A percentile compares a stretch with the other conserved stretches of the same genome.
Evolutionary conservation across 2,888 invertebrate species (phyloP).

Genomic region (Eupithecia dodoneata): DNA sequence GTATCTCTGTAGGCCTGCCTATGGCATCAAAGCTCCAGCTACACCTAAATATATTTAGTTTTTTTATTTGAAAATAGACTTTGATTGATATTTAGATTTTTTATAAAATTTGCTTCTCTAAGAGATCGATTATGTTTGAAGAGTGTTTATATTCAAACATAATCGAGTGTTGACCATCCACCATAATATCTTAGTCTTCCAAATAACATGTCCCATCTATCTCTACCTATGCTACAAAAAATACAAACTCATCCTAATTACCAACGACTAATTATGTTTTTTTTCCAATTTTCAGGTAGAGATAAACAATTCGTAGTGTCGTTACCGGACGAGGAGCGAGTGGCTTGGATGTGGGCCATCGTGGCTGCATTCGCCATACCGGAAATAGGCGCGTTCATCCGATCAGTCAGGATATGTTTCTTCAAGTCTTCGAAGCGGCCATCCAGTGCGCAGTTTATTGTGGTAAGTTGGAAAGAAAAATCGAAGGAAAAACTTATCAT

Average conservation of each 20-base stretch:
- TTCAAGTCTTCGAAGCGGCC: conserved; percentile 95
- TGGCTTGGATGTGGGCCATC: conserved; percentile 97
- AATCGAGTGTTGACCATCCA: not conserved
- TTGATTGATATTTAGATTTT: not conserved
- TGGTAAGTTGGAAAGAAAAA: conserved; percentile 56
- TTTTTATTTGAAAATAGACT: not conserved
- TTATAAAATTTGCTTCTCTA: not conserved
- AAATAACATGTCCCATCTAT: no score
- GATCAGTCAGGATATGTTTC: conserved; percentile 93
- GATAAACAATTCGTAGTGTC: conserved; percentile 93
- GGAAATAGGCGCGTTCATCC: conserved; percentile 93
- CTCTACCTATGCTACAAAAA: no score
- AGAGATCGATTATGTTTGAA: not conserved
- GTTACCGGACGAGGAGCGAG: conserved; percentile 92
- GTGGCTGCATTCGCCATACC: conserved; percentile 94
- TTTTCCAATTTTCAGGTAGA: conserved; percentile 85
- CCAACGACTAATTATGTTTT: not conserved
- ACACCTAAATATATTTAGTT: not conserved
- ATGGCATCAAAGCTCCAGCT: not conserved
- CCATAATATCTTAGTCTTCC: not conserved
- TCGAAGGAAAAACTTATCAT: not conserved
- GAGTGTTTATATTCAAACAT: not conserved
- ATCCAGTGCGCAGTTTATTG: conserved; percentile 79
- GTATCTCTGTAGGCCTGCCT: not conserved
- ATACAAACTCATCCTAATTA: not conserved